Base-by-base conservation (phyloP, 2,113 vertebrate genomes). In the Platichthys stellatus region DNA sequence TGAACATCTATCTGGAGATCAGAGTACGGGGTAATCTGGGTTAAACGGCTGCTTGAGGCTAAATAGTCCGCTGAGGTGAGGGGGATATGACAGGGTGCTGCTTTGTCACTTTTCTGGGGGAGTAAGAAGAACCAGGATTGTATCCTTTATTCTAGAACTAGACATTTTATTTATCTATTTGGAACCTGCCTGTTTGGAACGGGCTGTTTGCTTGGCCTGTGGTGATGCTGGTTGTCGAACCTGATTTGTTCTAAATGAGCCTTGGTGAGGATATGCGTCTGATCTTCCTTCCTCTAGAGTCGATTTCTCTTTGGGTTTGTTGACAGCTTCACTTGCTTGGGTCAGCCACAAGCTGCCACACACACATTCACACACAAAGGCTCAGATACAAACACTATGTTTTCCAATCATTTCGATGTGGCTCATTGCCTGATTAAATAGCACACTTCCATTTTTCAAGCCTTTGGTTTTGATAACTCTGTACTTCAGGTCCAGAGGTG, bases 1-100 rank as follows among this genome's bases (percentile, higher is more conserved):
- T 81, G 85, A 88, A 92, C 90, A 90, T 91, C 87, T 90, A 84
- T 87, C 56, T 31, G 61, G 40, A 81, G 83, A 90, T 93, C 92
- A 90, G 77, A 86, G 81, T 58, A 35, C 10, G 62, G 72, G 74
- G 81, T 90, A 89, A 93, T 91, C 82, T 89, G 82, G 81, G 84
- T 87, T 90, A 91, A 93, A 89, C 28, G 56, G 76, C 66, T 82
- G 83, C 74, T 88, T 70, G 45, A 77, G 72, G 75, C 82, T 85
- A 67, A 78, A 66, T 81, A 71, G 70, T 65, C 59, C 72, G 74
- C 40, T 12, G 31, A 76, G 70, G 53, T 73, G 72, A 76, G 20
- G 65, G 45, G 43, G 78, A 71, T 63, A 47, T 63, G 76, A 63
- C 74, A 31, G 54, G 15, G 23, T 53, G 72, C 31, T 61, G 60